A percentile compares a stretch with the other conserved stretches of the same genome.
These are phyloP conservation scores for Sebastes taczanowskii DNA, from an alignment of 2,797 vertebrate genomes.

Conservation along the genomic window DNA sequence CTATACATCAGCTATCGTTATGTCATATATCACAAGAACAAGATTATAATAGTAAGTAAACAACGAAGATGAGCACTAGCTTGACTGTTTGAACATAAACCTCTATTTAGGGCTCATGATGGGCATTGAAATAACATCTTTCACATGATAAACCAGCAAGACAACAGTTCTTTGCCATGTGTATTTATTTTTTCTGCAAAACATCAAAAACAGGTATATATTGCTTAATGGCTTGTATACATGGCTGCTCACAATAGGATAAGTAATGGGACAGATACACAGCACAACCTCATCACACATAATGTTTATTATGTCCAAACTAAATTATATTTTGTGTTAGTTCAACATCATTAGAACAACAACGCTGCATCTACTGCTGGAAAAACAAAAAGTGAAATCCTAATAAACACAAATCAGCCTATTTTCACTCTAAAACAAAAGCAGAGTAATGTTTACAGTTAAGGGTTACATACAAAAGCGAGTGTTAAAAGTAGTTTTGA, in stretches of 20 bases:
- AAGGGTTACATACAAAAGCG: not conserved
- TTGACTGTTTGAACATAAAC: not conserved
- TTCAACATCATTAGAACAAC: not conserved
- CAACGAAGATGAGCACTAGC: too few species aligned
- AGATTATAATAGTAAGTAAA: too few species aligned
- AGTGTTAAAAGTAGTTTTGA: not conserved
- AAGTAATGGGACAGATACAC: not conserved
- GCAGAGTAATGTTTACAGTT: conserved; percentile 23
- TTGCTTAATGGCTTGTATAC: conserved; percentile 3
- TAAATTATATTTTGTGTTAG: not conserved
- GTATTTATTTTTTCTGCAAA: conserved; percentile 58
- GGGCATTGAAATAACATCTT: not conserved
- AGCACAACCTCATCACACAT: conserved; percentile 17
- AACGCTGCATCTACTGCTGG: not conserved
- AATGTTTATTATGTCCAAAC: not conserved
- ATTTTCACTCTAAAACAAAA: conserved; percentile 22
- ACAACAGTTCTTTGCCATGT: not conserved
- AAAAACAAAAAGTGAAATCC: not conserved
- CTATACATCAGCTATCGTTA: too few species aligned
- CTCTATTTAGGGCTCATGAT: not conserved
- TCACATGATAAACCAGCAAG: not conserved
- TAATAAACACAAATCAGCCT: not conserved
- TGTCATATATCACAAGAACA: too few species aligned
- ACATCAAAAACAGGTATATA: conserved; percentile 29
- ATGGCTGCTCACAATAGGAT: not conserved